Base-by-base conservation (phyloP, 2,888 invertebrate species). In the Rugalucina vietnamica region DNA sequence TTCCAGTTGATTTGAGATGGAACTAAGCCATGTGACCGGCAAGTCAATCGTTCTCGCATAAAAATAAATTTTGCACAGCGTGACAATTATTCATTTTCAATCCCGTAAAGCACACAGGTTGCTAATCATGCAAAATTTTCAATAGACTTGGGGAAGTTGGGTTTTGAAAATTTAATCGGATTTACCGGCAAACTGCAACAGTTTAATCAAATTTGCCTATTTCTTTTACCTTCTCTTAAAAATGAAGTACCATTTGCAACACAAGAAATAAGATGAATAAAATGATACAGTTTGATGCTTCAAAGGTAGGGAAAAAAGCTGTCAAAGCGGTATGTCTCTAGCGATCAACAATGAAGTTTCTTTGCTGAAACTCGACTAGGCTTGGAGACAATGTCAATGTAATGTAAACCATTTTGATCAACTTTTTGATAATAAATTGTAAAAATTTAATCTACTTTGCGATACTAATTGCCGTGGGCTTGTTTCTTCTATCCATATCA, bases 401-500 rank as follows among this genome's bases (percentile, higher is more conserved):
- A 32, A 12, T 34, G 34, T 65, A 34, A 65, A 65, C 8, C 34
- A 34, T 65, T 34, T 34, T 29, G 65, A 65, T 65, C 65, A 18
- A 34, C 8, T 34, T 65, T 34, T 65, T 34, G 65, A 65, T 65
- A 65, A 34, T 65, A 57, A 57, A 57, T 57, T 54, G 65, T 65
- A 34, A 65, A 65, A 65, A 65, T 65, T 65, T 65, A 65, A 65
- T 65, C 65, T 65, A 65, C 65, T 34, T 29, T 34, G 65, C 32
- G 32, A 65, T 43, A 12, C 10, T 43, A 8, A 34, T 65, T 29
- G 65, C 65, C 34, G 18, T 34, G 4, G 34, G 65, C 65, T 34
- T 21, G 32, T 65, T 34, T 12, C 34, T 34, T 5, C 21, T 8
- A 34, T 24, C 34, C 32, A 43, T 12, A 18, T 18, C 43, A 18